These are phyloP conservation scores for Spodoptera frugiperda DNA, from an alignment of 1,140 invertebrate species.

Conservation along the genomic window DNA sequence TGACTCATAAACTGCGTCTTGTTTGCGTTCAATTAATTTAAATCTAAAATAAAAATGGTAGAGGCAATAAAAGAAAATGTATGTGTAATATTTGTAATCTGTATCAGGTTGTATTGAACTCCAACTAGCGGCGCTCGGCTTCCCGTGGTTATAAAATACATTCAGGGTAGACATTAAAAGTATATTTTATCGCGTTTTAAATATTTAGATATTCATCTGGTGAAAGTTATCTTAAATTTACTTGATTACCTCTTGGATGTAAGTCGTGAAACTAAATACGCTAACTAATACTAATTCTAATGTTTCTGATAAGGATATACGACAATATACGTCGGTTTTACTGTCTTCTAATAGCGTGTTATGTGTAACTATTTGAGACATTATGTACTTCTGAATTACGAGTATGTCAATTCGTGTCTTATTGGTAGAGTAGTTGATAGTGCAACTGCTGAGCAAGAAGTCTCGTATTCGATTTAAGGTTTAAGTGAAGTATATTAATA, in stretches of 20 bases:
- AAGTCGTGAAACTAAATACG: constrained; percentile 70
- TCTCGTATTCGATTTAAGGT: too few relatives aligned
- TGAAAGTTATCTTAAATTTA: constrained; percentile 78
- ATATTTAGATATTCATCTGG: constrained; percentile 82
- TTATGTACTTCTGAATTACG: background rate
- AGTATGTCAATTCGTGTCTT: too few relatives aligned
- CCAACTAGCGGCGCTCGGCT: constrained; percentile 53
- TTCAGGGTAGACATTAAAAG: constrained; percentile 79
- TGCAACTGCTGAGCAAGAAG: too few relatives aligned
- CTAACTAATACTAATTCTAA: constrained; percentile 25
- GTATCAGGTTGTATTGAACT: constrained; percentile 66
- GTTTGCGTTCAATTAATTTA: constrained; percentile 81
- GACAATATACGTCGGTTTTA: background rate
- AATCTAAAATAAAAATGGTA: constrained; percentile 75
- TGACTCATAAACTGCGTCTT: constrained; percentile 68
- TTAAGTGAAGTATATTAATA: too few relatives aligned
- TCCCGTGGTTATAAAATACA: constrained; percentile 76
- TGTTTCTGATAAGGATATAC: constrained; percentile 21
- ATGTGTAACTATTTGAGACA: background rate
- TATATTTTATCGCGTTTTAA: constrained; percentile 83
- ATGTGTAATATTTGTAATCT: constrained; percentile 77
- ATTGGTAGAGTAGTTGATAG: too few relatives aligned
- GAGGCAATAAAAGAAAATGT: constrained; percentile 72
- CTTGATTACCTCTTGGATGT: constrained; percentile 71
- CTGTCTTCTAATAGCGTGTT: constrained; percentile 3